Conservation (phyloP, 2,888 invertebrate genomes). For the Peribatodes rhomboidaria region DNA sequence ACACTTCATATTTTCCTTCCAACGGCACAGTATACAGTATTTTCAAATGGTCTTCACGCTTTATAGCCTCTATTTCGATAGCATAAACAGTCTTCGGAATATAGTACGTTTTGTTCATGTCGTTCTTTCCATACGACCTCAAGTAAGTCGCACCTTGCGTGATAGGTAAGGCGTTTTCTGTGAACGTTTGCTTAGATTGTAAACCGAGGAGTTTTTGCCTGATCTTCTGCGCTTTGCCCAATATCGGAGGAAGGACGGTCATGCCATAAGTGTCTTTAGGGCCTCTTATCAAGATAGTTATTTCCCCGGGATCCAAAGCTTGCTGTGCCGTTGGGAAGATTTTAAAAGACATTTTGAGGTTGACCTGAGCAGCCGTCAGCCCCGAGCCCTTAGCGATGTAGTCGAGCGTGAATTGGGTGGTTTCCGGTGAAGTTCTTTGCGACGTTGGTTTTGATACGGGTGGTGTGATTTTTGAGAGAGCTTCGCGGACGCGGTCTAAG, state of each 20-base stretch:
- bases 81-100: slow-evolving; percentile 82
- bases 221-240: slow-evolving; percentile 80
- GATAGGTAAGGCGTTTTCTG: slow-evolving; percentile 76
- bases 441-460: slow-evolving; percentile 72
- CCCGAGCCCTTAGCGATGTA: slow-evolving; percentile 88
- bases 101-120: slow-evolving; percentile 80
- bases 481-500: slow-evolving; percentile 80
- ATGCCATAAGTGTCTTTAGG: slow-evolving; percentile 81
- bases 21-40: slow-evolving; percentile 81
- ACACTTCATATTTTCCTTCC: slow-evolving; percentile 86
- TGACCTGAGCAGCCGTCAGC: slow-evolving; percentile 85
- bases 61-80: slow-evolving; percentile 81
- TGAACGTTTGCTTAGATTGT: slow-evolving; percentile 69
- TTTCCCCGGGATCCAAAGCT: slow-evolving; percentile 78
- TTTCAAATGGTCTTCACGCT: slow-evolving; percentile 80
- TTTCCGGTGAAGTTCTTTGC: slow-evolving; percentile 72
- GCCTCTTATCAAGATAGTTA: slow-evolving; percentile 80
- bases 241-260: slow-evolving; percentile 74
- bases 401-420: slow-evolving; percentile 76
- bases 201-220: slow-evolving; percentile 77
- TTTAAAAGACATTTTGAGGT: slow-evolving; percentile 85
- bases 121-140: slow-evolving; percentile 76
- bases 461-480: slow-evolving; percentile 74
- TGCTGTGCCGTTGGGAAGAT: slow-evolving; percentile 86
- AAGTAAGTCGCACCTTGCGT: slow-evolving; percentile 79